Base-by-base conservation (phyloP, 2,797 vertebrate species). In the Sylvia borin region DNA sequence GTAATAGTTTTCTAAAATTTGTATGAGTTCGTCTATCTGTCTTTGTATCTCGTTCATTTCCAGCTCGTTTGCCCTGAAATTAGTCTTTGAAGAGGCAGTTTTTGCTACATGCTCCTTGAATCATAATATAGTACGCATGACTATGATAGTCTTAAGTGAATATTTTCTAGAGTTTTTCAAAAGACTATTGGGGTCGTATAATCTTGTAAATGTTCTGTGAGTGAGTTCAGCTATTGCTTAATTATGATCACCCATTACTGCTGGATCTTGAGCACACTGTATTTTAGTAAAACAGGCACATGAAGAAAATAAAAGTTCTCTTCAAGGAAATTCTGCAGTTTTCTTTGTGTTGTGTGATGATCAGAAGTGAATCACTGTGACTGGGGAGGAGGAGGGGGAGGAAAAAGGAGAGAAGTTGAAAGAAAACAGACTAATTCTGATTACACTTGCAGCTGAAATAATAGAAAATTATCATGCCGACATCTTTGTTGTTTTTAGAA, bases 311-410 rank as follows among this genome's bases (percentile, higher is more conserved):
- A 43, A 11, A 70, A 50, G 16, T 34, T 55, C 5, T 86, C 9
- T 58, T 53, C 12, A 31, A 74, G 6, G 47, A 36, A 88, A 53
- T 80, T 55, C 13, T 45, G 31, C 25, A 22, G 11, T 51, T 85
- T 90, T 88, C 27, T 60, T 84, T 82, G 36, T 80, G 16, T 54
- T 92, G 14, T 1, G 0, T 66, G 55, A 57, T 38, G 13, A 61
- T 65, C 7, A 83, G 60, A 88, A 94, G 4, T 80, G 68, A 90
- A 74, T 83, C 38, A 64, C n/a, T 77, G n/a, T 77, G 42, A 84
- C 22, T 77, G 19, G 14, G 31, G 83, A 77, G 61, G 40, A 92
- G 48, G 24, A 68, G 16, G 40, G n/a, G 36, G 34, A 77, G 50
- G 18, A 80, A 45, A 43, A 77, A 19, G 2, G 20, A 70, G 51